Evolutionary conservation across 2,888 invertebrate species (phyloP).

Genomic region (Acanthosepion esculentum): DNA sequence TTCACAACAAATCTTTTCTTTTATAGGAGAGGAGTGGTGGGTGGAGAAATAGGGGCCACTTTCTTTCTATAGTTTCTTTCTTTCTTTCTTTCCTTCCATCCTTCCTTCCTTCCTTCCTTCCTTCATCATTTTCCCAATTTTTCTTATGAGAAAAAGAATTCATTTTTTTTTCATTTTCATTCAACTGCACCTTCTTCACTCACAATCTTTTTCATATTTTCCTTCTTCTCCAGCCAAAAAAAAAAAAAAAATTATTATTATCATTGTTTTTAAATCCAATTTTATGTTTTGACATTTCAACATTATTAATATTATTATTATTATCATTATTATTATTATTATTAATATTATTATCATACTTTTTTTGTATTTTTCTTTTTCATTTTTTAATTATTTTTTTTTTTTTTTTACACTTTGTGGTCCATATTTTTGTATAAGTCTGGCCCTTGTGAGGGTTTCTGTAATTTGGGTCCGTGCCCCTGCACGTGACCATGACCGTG

Average conservation of each 20-base stretch:
- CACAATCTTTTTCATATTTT: neutral
- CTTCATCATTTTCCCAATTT: neutral
- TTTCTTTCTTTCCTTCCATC: neutral
- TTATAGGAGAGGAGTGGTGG: neutral
- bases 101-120: neutral
- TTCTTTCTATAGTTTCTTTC: neutral
- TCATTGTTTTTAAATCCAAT: conserved; percentile 22
- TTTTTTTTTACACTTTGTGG: conserved; percentile 21
- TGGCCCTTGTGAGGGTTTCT: conserved; percentile 22
- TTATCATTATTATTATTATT: neutral
- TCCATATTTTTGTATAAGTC: conserved; percentile 23
- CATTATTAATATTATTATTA: neutral
- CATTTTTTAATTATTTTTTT: neutral
- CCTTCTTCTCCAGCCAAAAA: neutral
- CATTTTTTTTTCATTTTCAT: neutral
- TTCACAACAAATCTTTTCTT: neutral
- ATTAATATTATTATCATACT: conserved; percentile 23
- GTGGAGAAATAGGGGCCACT: neutral
- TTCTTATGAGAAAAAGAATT: neutral
- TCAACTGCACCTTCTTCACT: neutral
- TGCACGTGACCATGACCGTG: neutral
- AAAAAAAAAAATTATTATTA: neutral
- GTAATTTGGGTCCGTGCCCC: conserved; percentile 1
- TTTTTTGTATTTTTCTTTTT: neutral
- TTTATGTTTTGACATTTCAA: conserved; percentile 33